These are phyloP conservation scores for Mastigias papua DNA, from an alignment of 30 jellyfish, hydroid and myxozoan species.

Conservation along the genomic window DNA sequence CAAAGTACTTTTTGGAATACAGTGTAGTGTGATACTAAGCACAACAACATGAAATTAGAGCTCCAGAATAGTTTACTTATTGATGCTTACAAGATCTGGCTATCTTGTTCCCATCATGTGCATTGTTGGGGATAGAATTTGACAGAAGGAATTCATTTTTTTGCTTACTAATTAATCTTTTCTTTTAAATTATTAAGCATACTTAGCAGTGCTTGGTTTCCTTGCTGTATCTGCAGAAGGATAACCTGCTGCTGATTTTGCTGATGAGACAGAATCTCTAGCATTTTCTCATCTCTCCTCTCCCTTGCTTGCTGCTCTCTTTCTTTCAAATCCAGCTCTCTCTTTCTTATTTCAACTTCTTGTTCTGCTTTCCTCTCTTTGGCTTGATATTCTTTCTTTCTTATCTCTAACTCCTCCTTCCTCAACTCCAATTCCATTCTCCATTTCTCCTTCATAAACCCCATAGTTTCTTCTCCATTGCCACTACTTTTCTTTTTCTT, in stretches of 20 bases:
- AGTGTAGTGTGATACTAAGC: background rate
- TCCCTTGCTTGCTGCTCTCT: slow-evolving; percentile 7
- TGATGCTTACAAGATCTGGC: background rate
- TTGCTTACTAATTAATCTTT: background rate
- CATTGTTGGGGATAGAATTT: background rate
- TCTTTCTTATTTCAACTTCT: slow-evolving; percentile 21
- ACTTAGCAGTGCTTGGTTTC: background rate
- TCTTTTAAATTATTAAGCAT: background rate
- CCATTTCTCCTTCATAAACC: slow-evolving; percentile 25
- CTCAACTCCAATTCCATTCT: slow-evolving; percentile 21
- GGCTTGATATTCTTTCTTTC: background rate
- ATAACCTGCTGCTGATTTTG: slow-evolving; percentile 2
- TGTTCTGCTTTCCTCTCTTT: background rate
- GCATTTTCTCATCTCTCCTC: slow-evolving; percentile 14
- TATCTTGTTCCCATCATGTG: background rate
- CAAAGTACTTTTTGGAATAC: background rate
- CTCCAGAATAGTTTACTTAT: background rate
- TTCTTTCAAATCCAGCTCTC: slow-evolving; percentile 22
- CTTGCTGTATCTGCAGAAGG: background rate
- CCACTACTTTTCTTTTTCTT: slow-evolving; percentile 23
- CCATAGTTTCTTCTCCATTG: slow-evolving; percentile 28
- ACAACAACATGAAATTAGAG: background rate
- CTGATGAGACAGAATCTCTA: background rate
- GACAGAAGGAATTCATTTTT: background rate
- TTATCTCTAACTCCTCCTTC: background rate